Conservation (phyloP, 2,113 vertebrate genomes). For the Chrysemys picta region DNA sequence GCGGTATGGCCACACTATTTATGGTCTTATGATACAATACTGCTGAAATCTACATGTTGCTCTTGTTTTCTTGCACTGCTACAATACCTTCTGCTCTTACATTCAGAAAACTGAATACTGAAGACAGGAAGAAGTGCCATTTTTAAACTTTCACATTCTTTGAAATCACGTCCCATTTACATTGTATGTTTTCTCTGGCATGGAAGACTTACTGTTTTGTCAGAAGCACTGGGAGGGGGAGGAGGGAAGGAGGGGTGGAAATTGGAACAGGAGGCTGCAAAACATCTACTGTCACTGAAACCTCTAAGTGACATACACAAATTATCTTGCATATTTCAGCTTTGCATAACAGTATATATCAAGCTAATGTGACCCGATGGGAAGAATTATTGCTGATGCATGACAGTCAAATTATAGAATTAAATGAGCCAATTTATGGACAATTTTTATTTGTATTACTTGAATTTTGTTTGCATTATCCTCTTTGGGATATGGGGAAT, state of each 20-base stretch:
- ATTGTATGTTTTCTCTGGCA: background rate
- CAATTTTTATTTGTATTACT: conserved; percentile 43
- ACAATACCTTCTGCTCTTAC: background rate
- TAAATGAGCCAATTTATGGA: conserved; percentile 8
- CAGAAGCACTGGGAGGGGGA: background rate
- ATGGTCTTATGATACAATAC: background rate
- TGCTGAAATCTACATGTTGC: background rate
- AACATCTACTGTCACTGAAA: background rate
- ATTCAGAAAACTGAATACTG: background rate
- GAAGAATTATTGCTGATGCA: background rate
- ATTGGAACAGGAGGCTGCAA: background rate
- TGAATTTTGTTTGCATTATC: background rate
- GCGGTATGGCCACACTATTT: background rate
- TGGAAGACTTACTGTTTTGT: background rate
- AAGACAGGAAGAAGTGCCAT: background rate
- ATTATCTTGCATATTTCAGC: background rate
- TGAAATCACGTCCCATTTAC: background rate
- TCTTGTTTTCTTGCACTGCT: background rate
- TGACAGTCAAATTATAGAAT: background rate
- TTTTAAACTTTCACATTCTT: background rate
- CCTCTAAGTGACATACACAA: background rate
- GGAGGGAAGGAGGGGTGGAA: background rate
- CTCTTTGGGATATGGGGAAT: background rate
- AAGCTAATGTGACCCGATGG: background rate
- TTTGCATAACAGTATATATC: background rate